Percentiles rank a stretch among this genome's conserved stretches.
Evolutionary conservation across 2,113 vertebrate genomes (phyloP).

Genomic region (Thomomys bottae): DNA sequence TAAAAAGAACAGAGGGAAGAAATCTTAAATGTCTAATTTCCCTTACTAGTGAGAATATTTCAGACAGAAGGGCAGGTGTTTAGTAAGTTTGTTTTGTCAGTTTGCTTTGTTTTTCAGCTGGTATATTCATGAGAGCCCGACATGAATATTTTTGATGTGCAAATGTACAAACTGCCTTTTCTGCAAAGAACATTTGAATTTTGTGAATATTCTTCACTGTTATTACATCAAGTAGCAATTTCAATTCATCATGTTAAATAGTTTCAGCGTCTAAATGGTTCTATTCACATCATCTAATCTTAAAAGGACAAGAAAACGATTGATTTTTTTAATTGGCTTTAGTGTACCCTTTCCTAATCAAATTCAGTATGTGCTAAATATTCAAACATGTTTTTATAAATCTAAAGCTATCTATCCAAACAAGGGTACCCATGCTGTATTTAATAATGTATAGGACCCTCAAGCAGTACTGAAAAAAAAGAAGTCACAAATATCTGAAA

Average conservation of each 20-base stretch:
- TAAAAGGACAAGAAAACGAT: conserved; percentile 35
- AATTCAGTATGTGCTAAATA: neutral
- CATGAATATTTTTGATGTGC: conserved; percentile 11
- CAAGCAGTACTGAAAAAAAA: neutral
- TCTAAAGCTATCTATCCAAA: conserved; percentile 16
- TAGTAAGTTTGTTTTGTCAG: neutral
- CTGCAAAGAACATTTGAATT: conserved; percentile 46
- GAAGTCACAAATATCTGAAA: neutral
- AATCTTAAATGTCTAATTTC: conserved; percentile 50
- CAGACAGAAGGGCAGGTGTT: conserved; percentile 19
- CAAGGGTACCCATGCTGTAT: neutral
- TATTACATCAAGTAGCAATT: conserved; percentile 9
- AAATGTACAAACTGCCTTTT: conserved; percentile 47
- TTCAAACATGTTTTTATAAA: conserved; percentile 7
- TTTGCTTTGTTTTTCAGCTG: neutral
- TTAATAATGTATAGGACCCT: conserved; percentile 19
- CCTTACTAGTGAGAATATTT: conserved; percentile 37
- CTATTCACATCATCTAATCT: conserved; percentile 27
- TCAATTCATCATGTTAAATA: conserved; percentile 50
- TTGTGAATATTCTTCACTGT: conserved; percentile 14
- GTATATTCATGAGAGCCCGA: neutral
- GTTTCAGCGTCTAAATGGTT: conserved; percentile 46
- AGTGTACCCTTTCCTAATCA: conserved; percentile 27
- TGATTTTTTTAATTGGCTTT: conserved; percentile 29
- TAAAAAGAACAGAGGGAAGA: conserved; percentile 18